Conservation (phyloP, 2,113 vertebrate species). For the Lanius ludovicianus region DNA sequence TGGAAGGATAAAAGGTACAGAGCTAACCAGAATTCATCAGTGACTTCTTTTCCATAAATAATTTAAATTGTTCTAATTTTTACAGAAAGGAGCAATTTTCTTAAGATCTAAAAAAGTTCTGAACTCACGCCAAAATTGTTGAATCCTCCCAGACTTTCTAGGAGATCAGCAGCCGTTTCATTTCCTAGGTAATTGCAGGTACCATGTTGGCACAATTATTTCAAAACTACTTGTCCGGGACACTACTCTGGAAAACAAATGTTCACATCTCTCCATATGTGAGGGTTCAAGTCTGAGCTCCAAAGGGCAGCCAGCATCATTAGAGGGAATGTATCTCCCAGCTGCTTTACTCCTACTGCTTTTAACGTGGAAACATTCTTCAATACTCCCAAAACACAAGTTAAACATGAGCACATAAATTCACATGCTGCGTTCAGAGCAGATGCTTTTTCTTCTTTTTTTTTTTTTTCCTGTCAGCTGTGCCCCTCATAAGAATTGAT, state of each 20-base stretch:
- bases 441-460: neutral
- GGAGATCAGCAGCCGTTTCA: neutral
- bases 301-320: neutral
- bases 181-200: neutral
- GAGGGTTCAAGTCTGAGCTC: constrained; percentile 12
- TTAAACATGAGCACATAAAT: neutral
- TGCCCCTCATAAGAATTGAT: neutral
- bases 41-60: neutral
- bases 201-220: neutral
- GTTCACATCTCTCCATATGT: neutral
- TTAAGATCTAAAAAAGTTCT: neutral
- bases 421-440: neutral
- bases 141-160: neutral
- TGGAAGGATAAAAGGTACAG: neutral
- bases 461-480: neutral
- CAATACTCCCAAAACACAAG: neutral
- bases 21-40: neutral
- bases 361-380: neutral
- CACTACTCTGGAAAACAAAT: neutral
- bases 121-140: neutral
- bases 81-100: neutral
- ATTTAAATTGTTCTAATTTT: neutral
- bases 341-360: neutral
- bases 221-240: neutral
- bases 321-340: neutral